Evolutionary conservation across 2,888 invertebrate genomes (phyloP).

Genomic region (Pammene aurita): DNA sequence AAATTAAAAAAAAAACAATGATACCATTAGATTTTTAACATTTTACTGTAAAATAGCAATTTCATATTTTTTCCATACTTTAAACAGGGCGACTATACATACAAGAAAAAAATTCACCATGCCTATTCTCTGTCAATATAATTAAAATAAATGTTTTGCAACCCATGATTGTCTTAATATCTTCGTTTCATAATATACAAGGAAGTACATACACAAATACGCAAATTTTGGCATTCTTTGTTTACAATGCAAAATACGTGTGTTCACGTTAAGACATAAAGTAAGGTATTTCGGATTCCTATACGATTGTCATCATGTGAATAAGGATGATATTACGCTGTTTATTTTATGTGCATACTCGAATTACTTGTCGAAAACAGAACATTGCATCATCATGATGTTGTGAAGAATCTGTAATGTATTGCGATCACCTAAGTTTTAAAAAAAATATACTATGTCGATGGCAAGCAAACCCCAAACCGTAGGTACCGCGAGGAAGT

Average conservation of each 20-base stretch:
- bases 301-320: slow-evolving; percentile 23
- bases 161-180: neutral
- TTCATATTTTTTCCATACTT: no score
- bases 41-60: no score
- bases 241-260: slow-evolving; percentile 9
- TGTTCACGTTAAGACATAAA: slow-evolving; percentile 22
- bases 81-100: no score
- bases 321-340: slow-evolving; percentile 23
- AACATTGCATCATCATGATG: neutral
- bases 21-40: no score
- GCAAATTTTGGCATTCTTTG: slow-evolving; percentile 8
- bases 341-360: neutral
- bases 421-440: no score
- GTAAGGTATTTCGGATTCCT: slow-evolving; percentile 28
- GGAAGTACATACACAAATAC: slow-evolving; percentile 9
- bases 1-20: no score
- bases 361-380: neutral
- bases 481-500: no score
- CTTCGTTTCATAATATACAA: slow-evolving; percentile 12
- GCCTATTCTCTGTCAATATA: no score
- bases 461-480: no score
- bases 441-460: no score
- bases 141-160: neutral
- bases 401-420: neutral
- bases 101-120: no score